Evolutionary conservation across 2,797 vertebrate genomes (phyloP).

Genomic region (Urosaurus nigricauda): DNA sequence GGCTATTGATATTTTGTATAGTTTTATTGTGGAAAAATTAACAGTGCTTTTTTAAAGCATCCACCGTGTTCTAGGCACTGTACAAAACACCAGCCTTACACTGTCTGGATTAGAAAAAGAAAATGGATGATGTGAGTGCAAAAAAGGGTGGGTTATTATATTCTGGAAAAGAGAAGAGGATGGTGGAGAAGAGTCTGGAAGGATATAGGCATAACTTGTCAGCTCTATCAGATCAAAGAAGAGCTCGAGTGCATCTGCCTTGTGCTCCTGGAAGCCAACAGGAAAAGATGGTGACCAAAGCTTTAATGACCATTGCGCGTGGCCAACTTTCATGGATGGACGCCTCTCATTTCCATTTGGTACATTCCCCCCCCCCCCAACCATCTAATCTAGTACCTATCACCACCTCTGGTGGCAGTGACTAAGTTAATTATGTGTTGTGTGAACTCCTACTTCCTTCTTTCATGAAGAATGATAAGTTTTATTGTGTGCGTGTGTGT

Average conservation of each 20-base stretch:
- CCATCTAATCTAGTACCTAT: background rate
- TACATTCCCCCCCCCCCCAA: background rate
- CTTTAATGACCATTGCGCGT: background rate
- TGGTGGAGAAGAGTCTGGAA: background rate
- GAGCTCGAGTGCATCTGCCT: background rate
- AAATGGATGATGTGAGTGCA: background rate
- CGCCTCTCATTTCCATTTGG: background rate
- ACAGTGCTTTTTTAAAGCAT: background rate
- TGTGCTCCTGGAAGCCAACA: background rate
- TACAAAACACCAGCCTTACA: background rate
- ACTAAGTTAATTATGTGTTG: constrained; percentile 13
- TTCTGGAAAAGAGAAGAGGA: background rate
- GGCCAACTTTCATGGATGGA: background rate
- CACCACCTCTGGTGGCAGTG: constrained; percentile 1
- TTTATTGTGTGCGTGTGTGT: background rate
- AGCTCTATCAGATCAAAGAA: background rate
- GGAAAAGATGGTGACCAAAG: background rate
- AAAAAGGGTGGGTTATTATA: background rate
- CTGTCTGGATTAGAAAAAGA: background rate
- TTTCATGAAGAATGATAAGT: background rate
- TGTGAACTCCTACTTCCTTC: background rate
- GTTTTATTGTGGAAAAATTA: background rate
- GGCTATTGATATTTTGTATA: background rate
- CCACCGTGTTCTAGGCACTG: background rate
- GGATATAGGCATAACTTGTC: background rate